These are phyloP conservation scores for Theristus sp. DNA, from an alignment of 2,888 invertebrate genomes.

Conservation along the genomic window DNA sequence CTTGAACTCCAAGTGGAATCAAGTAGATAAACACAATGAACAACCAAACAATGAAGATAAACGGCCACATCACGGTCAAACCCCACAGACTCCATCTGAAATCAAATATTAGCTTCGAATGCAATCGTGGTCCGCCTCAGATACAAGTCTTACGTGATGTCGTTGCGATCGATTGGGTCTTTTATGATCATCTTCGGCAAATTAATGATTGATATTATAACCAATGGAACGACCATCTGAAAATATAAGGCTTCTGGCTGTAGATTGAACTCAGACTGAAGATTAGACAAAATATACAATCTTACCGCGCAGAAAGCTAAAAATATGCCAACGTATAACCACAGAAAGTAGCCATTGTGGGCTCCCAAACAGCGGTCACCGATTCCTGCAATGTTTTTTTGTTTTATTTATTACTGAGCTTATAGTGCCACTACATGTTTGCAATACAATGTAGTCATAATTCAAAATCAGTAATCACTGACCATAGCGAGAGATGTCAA, in stretches of 20 bases:
- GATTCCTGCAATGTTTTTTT: too few relatives aligned
- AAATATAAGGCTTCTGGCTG: too few relatives aligned
- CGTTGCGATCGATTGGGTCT: background rate
- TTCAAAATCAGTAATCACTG: too few relatives aligned
- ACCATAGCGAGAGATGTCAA: conserved; percentile 2
- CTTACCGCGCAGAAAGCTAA: too few relatives aligned
- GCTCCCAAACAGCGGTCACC: conserved; percentile 6
- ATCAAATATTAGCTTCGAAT: background rate
- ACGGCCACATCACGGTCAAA: background rate
- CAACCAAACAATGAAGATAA: conserved; percentile 1
- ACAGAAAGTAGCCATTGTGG: conserved; percentile 1
- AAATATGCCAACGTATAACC: conserved; percentile 3
- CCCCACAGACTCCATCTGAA: conserved; percentile 1
- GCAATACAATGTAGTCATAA: too few relatives aligned
- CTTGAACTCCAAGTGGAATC: background rate
- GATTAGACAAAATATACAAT: too few relatives aligned
- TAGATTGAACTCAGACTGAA: too few relatives aligned
- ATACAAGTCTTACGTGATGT: conserved; percentile 2
- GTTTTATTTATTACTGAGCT: too few relatives aligned
- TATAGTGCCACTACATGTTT: too few relatives aligned
- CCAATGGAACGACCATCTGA: too few relatives aligned
- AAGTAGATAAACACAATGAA: conserved; percentile 4
- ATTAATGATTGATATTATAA: conserved; percentile 1
- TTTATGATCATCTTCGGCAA: background rate
- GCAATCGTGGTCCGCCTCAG: too few relatives aligned